A percentile compares a stretch with the other conserved stretches of the same genome.
These are phyloP conservation scores for Drosophila dives DNA, from an alignment of 2,888 invertebrate genomes.

Conservation along the genomic window DNA sequence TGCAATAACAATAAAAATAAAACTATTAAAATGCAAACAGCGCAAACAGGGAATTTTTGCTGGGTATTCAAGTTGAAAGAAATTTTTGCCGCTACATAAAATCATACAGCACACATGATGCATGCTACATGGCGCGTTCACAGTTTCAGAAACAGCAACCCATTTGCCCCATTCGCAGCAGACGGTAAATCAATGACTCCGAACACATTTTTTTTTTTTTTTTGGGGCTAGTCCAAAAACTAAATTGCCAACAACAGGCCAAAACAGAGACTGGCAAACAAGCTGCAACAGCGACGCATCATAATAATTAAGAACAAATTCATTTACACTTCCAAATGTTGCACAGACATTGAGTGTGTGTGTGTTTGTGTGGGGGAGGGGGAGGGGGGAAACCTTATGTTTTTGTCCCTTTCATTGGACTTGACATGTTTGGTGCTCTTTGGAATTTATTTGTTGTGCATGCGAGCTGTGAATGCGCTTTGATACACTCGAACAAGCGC, in stretches of 20 bases:
- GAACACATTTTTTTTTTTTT: slow-evolving; percentile 30
- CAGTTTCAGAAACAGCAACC: slow-evolving; percentile 20
- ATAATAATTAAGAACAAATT: slow-evolving; percentile 81
- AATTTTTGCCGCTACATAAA: slow-evolving; percentile 70
- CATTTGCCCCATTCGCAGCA: slow-evolving; percentile 53
- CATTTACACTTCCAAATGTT: slow-evolving; percentile 76
- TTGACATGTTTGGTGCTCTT: slow-evolving; percentile 72
- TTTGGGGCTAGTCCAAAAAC: slow-evolving; percentile 39
- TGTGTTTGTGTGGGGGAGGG: neutral
- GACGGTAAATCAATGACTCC: slow-evolving; percentile 71
- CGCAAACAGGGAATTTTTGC: neutral
- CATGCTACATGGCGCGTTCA: slow-evolving; percentile 51
- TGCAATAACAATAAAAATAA: slow-evolving; percentile 3
- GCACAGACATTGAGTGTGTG: slow-evolving; percentile 12
- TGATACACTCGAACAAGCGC: slow-evolving; percentile 51
- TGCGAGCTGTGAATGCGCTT: slow-evolving; percentile 51
- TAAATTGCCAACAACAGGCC: slow-evolving; percentile 69
- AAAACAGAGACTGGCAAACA: slow-evolving; percentile 11
- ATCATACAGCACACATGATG: slow-evolving; percentile 58
- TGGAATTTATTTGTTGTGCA: slow-evolving; percentile 71
- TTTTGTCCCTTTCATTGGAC: slow-evolving; percentile 66
- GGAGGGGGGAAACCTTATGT: slow-evolving; percentile 2
- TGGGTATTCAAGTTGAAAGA: slow-evolving; percentile 25
- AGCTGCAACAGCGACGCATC: slow-evolving; percentile 36
- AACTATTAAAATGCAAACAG: slow-evolving; percentile 5